A percentile compares a stretch with the other conserved stretches of the same genome.
These are phyloP conservation scores for Pelobates fuscus DNA, from an alignment of 2,113 vertebrate genomes.

Conservation along the genomic window DNA sequence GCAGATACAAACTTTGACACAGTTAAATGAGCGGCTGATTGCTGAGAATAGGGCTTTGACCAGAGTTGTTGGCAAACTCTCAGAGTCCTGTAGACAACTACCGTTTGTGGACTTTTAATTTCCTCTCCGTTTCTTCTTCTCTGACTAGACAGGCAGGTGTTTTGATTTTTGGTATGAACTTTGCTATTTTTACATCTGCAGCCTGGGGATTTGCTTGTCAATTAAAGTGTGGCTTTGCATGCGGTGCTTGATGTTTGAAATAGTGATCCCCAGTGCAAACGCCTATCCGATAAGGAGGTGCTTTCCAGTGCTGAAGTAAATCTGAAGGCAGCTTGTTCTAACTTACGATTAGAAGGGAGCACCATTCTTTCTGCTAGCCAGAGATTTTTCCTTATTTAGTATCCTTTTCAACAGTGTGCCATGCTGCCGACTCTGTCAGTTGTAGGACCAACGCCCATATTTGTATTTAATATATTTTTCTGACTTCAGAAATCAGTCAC, in stretches of 20 bases:
- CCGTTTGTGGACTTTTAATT: slow-evolving; percentile 83
- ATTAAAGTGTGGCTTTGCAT: slow-evolving; percentile 64
- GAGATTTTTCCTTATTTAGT: too few species aligned
- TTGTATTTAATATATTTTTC: too few species aligned
- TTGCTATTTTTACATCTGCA: slow-evolving; percentile 68
- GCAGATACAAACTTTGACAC: slow-evolving; percentile 92
- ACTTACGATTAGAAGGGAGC: too few species aligned
- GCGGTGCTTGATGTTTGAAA: slow-evolving; percentile 43
- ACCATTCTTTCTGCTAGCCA: too few species aligned
- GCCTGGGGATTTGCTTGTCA: slow-evolving; percentile 60
- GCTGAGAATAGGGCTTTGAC: slow-evolving; percentile 96
- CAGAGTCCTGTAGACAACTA: slow-evolving; percentile 87
- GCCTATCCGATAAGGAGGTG: too few species aligned
- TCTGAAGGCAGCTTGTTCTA: too few species aligned
- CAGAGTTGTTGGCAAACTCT: slow-evolving; percentile 91
- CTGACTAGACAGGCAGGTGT: slow-evolving; percentile 91
- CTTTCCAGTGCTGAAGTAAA: too few species aligned
- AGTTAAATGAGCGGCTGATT: slow-evolving; percentile 94
- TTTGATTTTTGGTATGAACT: slow-evolving; percentile 64
- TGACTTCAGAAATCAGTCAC: too few species aligned
- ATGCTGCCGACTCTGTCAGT: too few species aligned
- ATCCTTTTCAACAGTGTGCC: too few species aligned
- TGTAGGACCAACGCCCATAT: too few species aligned
- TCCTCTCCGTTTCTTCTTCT: slow-evolving; percentile 78
- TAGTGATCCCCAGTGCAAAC: slow-evolving; percentile 28